Conservation (phyloP, 2,888 invertebrate genomes). For the Nomada flava region DNA sequence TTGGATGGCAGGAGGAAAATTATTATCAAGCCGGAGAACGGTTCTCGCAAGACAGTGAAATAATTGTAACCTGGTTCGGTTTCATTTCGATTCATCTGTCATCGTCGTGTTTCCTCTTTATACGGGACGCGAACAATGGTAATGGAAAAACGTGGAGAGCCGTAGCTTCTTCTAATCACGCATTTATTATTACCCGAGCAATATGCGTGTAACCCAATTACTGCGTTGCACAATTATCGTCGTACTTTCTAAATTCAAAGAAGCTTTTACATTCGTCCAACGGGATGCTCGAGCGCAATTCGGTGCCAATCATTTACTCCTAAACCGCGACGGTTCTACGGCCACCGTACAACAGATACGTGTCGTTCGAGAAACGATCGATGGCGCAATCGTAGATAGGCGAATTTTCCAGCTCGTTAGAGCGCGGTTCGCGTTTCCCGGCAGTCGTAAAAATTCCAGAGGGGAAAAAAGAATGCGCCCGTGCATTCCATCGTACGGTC, state of each 20-base stretch:
- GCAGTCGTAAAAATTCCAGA: conserved; percentile 6
- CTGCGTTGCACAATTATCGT: background rate
- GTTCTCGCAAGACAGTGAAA: background rate
- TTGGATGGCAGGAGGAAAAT: conserved; percentile 7
- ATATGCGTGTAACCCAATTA: background rate
- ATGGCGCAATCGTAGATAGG: conserved; percentile 6
- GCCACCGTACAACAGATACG: background rate
- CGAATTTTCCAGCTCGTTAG: conserved; percentile 29
- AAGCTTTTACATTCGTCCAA: no score
- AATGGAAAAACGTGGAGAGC: background rate
- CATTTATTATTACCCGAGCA: background rate
- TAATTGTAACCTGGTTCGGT: background rate
- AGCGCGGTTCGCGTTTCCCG: background rate
- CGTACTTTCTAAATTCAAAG: no score
- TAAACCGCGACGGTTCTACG: background rate
- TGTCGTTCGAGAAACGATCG: background rate
- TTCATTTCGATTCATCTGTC: background rate
- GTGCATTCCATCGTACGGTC: background rate
- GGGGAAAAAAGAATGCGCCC: background rate
- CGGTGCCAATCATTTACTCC: no score
- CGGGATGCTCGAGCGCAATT: no score
- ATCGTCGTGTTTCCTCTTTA: background rate
- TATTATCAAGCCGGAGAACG: conserved; percentile 1
- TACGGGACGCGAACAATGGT: background rate
- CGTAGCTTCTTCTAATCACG: background rate